Percentiles rank a stretch among this genome's conserved stretches.
Evolutionary conservation across 2,797 vertebrate genomes (phyloP).

Genomic region (Phalloptychus januarius): DNA sequence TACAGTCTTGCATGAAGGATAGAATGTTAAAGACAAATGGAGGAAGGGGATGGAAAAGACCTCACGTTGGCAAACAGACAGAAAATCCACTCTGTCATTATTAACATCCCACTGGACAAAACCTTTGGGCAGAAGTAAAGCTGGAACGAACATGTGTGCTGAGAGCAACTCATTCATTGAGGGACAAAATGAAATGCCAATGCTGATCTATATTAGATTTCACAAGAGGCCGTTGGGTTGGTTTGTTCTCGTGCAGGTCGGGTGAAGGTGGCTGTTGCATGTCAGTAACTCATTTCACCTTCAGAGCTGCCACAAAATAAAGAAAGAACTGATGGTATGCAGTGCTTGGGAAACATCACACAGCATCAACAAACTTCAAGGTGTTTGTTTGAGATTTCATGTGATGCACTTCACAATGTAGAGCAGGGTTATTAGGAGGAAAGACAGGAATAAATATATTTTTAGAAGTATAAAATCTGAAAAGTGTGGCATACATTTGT

Average conservation of each 20-base stretch:
- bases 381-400: neutral
- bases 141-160: slow-evolving; percentile 34
- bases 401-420: neutral
- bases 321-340: neutral
- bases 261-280: neutral
- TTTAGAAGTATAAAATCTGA: neutral
- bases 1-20: slow-evolving; percentile 47
- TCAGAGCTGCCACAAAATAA: slow-evolving; percentile 8
- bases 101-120: slow-evolving; percentile 54
- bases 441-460: neutral
- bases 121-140: slow-evolving; percentile 29
- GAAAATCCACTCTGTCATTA: slow-evolving; percentile 53
- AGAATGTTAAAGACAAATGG: slow-evolving; percentile 46
- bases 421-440: neutral
- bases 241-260: slow-evolving; percentile 1
- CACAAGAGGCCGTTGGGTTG: neutral
- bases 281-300: neutral
- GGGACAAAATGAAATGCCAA: slow-evolving; percentile 4
- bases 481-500: neutral
- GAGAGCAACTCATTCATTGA: slow-evolving; percentile 28
- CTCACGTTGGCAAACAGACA: slow-evolving; percentile 58
- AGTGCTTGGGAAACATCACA: neutral
- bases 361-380: neutral
- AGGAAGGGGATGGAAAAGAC: slow-evolving; percentile 56
- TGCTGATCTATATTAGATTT: slow-evolving; percentile 14